A percentile compares a stretch with the other conserved stretches of the same genome.
phyloP scores from a whole-genome alignment of 2,113 vertebrate species.

The Lophura nycthemera region DNA sequence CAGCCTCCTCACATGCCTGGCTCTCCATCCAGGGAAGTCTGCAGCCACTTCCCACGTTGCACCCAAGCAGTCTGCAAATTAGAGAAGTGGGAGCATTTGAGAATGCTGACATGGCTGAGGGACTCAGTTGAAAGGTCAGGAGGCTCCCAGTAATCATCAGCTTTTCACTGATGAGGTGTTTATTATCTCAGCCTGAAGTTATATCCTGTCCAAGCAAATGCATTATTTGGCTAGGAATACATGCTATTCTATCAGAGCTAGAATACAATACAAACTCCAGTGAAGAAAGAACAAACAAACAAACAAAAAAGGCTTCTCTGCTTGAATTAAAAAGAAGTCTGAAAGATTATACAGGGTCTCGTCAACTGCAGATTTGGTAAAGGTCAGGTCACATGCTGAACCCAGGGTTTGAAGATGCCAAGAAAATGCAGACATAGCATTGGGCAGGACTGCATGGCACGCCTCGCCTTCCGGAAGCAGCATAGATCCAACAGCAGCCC shows the following conservation, averaged over 20 bases:
- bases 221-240: slow-evolving; percentile 1
- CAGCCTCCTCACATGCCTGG: not conserved
- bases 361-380: not conserved
- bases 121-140: slow-evolving; percentile 42
- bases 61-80: slow-evolving; percentile 29
- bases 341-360: not conserved
- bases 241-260: not conserved
- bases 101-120: not conserved
- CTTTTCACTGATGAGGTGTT: slow-evolving; percentile 59
- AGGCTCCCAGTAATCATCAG: slow-evolving; percentile 49
- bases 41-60: not conserved
- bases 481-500: not conserved
- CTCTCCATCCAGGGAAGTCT: not conserved
- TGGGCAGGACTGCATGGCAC: not conserved
- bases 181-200: slow-evolving; percentile 26
- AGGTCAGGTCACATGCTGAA: not conserved
- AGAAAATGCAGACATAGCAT: not conserved
- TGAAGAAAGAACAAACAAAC: not conserved
- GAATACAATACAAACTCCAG: not conserved
- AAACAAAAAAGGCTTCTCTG: not conserved
- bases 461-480: not conserved
- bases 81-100: slow-evolving; percentile 33
- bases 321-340: not conserved
- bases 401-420: not conserved
- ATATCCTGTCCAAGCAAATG: slow-evolving; percentile 22